Evolutionary conservation across 2,797 vertebrate species (phyloP).

Genomic region (Typhlichthys eigenmanni): DNA sequence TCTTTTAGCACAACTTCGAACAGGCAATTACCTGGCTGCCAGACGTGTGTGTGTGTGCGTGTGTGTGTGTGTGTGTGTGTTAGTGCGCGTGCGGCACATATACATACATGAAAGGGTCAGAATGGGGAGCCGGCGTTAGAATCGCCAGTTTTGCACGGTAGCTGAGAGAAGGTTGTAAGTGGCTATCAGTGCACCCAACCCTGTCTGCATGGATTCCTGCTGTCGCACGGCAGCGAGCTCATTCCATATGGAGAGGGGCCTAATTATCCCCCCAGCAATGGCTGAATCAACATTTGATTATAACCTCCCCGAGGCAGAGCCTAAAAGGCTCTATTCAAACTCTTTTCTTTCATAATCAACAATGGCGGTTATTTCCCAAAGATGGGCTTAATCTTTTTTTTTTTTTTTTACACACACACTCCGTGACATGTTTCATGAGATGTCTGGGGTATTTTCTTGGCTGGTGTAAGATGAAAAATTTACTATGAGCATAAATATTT

Average conservation of each 20-base stretch:
- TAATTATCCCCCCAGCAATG: conserved; percentile 77
- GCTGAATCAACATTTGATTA: conserved; percentile 84
- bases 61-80: conserved; percentile 19
- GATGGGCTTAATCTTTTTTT: conserved; percentile 60
- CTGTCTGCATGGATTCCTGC: conserved; percentile 73
- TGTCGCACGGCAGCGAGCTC: conserved; percentile 65
- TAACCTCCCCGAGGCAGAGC: conserved; percentile 65
- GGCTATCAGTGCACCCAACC: conserved; percentile 76
- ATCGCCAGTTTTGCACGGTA: conserved; percentile 75
- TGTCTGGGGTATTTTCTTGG: conserved; percentile 26
- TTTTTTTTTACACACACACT: conserved; percentile 14
- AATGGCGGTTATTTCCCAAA: conserved; percentile 75
- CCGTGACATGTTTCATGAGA: conserved; percentile 30
- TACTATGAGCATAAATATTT: conserved; percentile 6
- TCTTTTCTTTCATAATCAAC: conserved; percentile 75
- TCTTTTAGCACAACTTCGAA: conserved; percentile 59
- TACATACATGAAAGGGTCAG: conserved; percentile 46
- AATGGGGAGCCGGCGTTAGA: conserved; percentile 51
- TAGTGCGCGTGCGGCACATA: background rate
- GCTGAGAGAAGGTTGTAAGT: conserved; percentile 78
- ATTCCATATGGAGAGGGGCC: conserved; percentile 74
- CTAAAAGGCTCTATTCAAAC: conserved; percentile 68
- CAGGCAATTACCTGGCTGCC: conserved; percentile 73
- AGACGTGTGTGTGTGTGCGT: conserved; percentile 17
- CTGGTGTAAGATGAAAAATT: conserved; percentile 26